These are phyloP conservation scores for Microcebus tavaratra DNA, from an alignment of 2,113 vertebrate genomes.

Conservation along the genomic window DNA sequence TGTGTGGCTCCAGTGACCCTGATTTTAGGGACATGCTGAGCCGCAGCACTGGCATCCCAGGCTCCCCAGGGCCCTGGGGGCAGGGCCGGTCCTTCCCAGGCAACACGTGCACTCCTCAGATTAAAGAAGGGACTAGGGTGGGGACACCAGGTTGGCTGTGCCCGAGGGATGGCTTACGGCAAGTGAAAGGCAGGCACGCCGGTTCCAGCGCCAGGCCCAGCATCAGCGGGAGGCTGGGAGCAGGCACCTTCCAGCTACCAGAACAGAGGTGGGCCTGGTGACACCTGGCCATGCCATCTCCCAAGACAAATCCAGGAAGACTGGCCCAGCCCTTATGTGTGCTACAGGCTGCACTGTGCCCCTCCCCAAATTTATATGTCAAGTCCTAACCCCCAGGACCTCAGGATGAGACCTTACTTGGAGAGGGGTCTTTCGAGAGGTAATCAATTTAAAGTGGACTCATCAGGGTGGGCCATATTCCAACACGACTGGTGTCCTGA, in stretches of 20 bases:
- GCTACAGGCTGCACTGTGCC: rapidly evolving
- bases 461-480: rapidly evolving
- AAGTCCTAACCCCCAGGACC: neutral
- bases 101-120: rapidly evolving
- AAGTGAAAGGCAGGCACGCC: rapidly evolving
- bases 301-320: neutral
- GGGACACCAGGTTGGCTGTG: neutral
- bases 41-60: neutral
- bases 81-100: neutral
- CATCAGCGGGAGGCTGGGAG: neutral
- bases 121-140: neutral
- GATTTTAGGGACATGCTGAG: rapidly evolving
- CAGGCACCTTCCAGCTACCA: neutral
- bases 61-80: neutral
- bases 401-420: neutral
- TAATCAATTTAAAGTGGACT: neutral
- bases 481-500: neutral
- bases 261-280: neutral
- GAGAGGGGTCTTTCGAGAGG: neutral
- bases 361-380: neutral
- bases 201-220: rapidly evolving
- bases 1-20: neutral
- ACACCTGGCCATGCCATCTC: neutral
- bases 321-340: neutral
- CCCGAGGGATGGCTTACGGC: neutral